Evolutionary conservation across 1,140 invertebrate species (phyloP).

Genomic region (Monomorium pharaonis): DNA sequence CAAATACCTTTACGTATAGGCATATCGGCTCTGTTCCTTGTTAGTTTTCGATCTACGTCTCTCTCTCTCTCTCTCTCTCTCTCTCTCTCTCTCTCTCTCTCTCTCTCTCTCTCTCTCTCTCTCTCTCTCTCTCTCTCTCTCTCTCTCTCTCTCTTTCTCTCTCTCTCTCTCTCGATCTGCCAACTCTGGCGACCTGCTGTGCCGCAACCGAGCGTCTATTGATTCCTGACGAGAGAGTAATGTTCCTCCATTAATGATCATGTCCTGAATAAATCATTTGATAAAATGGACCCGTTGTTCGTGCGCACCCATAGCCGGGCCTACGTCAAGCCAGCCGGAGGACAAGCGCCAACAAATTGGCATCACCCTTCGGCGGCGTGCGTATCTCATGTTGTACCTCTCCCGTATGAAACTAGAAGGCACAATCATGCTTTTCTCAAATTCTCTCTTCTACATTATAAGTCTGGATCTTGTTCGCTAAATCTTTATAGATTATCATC

Average conservation of each 20-base stretch:
- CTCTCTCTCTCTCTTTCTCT: conserved; percentile 49
- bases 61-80: conserved; percentile 60
- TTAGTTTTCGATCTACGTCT: conserved; percentile 20
- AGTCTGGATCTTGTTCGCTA: not conserved
- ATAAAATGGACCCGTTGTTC: conserved; percentile 80
- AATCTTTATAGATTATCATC: not conserved
- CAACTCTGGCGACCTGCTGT: conserved; percentile 54
- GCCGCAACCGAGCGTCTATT: conserved; percentile 74
- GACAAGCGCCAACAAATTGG: conserved; percentile 74
- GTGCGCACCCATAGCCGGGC: conserved; percentile 63
- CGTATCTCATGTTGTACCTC: conserved; percentile 33
- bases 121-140: conserved; percentile 50
- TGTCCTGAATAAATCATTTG: conserved; percentile 83
- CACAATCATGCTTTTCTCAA: not conserved
- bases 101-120: conserved; percentile 58
- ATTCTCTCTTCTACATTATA: conserved; percentile 15
- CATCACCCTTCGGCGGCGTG: conserved; percentile 51
- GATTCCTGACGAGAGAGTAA: conserved; percentile 83
- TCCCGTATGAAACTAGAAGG: not conserved
- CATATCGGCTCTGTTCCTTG: conserved; percentile 21
- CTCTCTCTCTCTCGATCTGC: conserved; percentile 47
- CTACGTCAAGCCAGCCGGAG: conserved; percentile 62
- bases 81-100: conserved; percentile 60
- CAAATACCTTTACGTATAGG: not conserved
- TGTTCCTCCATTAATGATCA: conserved; percentile 83